A percentile compares a stretch with the other conserved stretches of the same genome.
Conservation (phyloP, 2,113 vertebrate genomes). For the Pantherophis guttatus region DNA sequence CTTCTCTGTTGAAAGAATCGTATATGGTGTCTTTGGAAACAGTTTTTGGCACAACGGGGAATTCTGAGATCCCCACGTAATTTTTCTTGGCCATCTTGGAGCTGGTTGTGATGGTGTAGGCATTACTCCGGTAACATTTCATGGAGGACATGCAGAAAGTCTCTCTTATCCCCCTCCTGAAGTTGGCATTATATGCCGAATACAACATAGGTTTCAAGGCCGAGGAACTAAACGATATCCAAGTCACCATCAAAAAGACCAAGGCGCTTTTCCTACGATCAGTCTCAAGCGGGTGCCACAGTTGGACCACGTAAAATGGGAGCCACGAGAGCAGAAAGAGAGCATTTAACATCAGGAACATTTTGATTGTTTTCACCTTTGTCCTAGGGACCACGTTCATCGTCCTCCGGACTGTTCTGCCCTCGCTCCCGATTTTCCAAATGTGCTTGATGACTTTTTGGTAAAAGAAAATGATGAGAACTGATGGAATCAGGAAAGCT, state of each 20-base stretch:
- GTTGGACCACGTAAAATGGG: constrained; percentile 84
- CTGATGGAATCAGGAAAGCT: constrained; percentile 78
- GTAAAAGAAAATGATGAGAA: constrained; percentile 83
- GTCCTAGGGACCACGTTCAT: constrained; percentile 91
- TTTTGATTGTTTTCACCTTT: constrained; percentile 96
- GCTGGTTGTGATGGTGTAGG: constrained; percentile 93
- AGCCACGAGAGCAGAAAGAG: constrained; percentile 87
- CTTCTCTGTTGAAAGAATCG: constrained; percentile 85
- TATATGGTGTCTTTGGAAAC: constrained; percentile 82
- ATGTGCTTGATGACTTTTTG: constrained; percentile 90
- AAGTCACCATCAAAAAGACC: constrained; percentile 77
- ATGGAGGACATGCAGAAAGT: constrained; percentile 96
- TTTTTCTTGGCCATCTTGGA: constrained; percentile 93
- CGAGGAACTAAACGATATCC: constrained; percentile 88
- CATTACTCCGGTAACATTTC: constrained; percentile 95
- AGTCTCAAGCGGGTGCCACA: constrained; percentile 83
- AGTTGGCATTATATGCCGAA: constrained; percentile 86
- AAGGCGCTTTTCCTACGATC: constrained; percentile 73
- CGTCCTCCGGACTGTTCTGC: constrained; percentile 85
- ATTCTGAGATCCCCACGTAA: constrained; percentile 86
- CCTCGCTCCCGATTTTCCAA: constrained; percentile 85
- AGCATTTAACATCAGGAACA: constrained; percentile 87
- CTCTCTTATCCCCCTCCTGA: constrained; percentile 89
- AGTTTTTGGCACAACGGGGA: constrained; percentile 73
- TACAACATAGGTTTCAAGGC: constrained; percentile 89